Evolutionary conservation across 2,113 vertebrate genomes (phyloP), one percentile per base, ranked within the genome.

Genomic region (Amphiprion ocellaris): DNA sequence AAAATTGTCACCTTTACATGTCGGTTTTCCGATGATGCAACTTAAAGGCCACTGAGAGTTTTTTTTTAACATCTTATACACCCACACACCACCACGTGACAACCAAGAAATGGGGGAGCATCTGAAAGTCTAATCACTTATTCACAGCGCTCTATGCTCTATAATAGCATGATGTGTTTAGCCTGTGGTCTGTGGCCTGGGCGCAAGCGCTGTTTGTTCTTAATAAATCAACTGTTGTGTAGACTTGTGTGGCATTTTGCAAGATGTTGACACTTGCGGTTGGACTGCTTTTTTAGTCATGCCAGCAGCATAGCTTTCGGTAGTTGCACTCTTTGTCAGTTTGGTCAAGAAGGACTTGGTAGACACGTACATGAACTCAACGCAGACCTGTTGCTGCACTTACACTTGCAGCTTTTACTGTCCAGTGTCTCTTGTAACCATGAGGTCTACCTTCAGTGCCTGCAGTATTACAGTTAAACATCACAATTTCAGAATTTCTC

Each of bases 11-110:
- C 71, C 47, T 84, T 69, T 73, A 55, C 49, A 15, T 75, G 59
- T 76, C 59, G 85, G 86, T 83, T 93, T 93, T 90, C 77, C 55
- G 44, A 70, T 89, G 87, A 87, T 86, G 69, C 83, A 86, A 90
- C 68, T 76, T 77, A 81, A 87, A 87, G 83, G 76, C 82, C 69
- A 86, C 50, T 71, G 71, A 78, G 82, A 81, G 17, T 47, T 87
- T 85, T 85, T 74, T 33, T 69, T 81, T 53, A 81, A 73, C 74
- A 77, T 77, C 30, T 61, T 77, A 1, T 41, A 74, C 73, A 69
- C 66, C 82, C 79, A 87, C 84, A 33, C 52, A 21, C 19, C 53
- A 65, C 72, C 81, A 85, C 14, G 82, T 87, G 75, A 91, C 65
- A 69, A 78, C 61, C 69, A 74, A 83, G 81, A 84, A 89, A 83